Evolutionary conservation across 2,888 invertebrate genomes (phyloP), one percentile per base, ranked within the genome.

Genomic region (Drosophila ustulata): DNA sequence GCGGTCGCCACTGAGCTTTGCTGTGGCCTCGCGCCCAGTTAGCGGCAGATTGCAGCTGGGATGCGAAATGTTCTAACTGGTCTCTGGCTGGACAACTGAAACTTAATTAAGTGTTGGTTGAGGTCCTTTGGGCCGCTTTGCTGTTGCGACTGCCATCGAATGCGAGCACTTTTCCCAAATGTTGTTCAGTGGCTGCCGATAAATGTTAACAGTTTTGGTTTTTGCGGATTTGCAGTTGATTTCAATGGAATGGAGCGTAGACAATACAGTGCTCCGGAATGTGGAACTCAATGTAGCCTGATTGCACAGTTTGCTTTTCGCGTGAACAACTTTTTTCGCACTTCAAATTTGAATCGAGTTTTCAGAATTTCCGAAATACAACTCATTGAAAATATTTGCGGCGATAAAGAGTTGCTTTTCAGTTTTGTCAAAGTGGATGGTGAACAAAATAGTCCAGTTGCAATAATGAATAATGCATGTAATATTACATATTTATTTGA

Each of bases 61-160:
- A 34, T n/a, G 37, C 37, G 37, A 37, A 37, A 11, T 37, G 18
- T 26, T 13, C 56, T 41, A 41, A 46, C 46, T 56, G 6, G 7
- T 25, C 55, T 41, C 18, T 43, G 43, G 43, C 49, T 50, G 56
- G 70, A 30, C 63, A 57, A 72, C 72, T 68, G 85, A 75, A 82
- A 80, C 86, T 85, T 85, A 82, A 82, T 82, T 85, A 82, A 82
- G 85, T 82, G 73, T 68, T 57, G 59, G 71, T 59, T 46, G 61
- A 62, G 61, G 64, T 58, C 70, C 63, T 66, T 49, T 56, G 58
- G 66, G 65, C 55, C 46, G 55, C 37, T 37, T 32, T 26, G 55
- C 37, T 37, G 37, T 26, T 28, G 28, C 46, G 26, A 46, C 4
- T 18, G 34, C 46, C 37, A 28, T 11, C 30, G 45, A 51, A 51